A percentile compares a stretch with the other conserved stretches of the same genome.
These are phyloP conservation scores for Arctocebus calabarensis DNA, from an alignment of 2,797 vertebrate genomes.

Conservation along the genomic window DNA sequence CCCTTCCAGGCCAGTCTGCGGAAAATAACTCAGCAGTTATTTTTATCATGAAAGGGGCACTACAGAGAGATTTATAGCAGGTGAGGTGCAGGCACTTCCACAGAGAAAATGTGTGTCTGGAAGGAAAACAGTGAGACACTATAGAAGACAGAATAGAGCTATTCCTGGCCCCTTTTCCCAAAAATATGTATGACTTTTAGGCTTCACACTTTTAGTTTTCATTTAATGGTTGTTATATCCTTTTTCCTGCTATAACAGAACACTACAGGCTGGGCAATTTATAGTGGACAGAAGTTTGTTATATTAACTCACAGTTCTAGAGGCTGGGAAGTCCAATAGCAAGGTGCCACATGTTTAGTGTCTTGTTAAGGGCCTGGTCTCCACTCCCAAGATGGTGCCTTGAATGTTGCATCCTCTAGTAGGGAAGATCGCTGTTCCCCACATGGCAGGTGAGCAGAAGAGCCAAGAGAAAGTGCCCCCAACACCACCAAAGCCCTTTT, in stretches of 20 bases:
- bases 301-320: neutral
- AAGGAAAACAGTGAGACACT: constrained; percentile 28
- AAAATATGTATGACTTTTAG: neutral
- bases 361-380: no score
- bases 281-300: neutral
- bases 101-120: neutral
- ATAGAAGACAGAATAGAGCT: neutral
- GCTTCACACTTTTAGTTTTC: constrained; percentile 19
- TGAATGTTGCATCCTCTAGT: neutral
- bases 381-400: neutral
- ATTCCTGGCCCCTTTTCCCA: neutral
- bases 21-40: neutral
- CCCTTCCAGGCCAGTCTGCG: neutral
- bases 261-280: neutral
- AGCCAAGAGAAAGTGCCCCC: neutral
- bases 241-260: neutral
- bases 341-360: neutral
- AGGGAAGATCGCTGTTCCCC: neutral
- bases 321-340: neutral
- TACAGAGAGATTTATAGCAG: neutral
- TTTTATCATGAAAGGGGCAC: neutral
- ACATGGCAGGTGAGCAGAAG: neutral
- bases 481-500: neutral
- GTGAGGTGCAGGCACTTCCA: neutral
- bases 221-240: neutral